Conservation (phyloP, 2,113 vertebrate species). For the Phyllopteryx taeniolatus region DNA sequence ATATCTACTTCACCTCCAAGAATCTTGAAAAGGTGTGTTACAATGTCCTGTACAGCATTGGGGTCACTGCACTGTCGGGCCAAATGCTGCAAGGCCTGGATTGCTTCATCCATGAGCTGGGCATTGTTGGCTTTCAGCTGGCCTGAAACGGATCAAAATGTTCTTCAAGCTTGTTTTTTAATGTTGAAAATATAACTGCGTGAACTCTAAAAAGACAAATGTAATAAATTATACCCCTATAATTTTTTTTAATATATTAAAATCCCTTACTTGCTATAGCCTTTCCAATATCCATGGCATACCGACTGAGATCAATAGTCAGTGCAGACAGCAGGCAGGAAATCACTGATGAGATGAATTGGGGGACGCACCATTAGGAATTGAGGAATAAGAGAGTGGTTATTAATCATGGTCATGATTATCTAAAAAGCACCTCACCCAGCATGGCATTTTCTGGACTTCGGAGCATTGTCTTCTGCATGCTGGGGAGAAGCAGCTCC, state of each 20-base stretch:
- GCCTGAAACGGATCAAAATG: slow-evolving; percentile 64
- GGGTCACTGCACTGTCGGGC: slow-evolving; percentile 90
- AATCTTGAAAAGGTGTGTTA: slow-evolving; percentile 88
- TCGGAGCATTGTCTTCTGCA: slow-evolving; percentile 92
- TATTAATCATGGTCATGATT: not conserved
- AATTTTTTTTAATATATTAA: no score
- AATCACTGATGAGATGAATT: slow-evolving; percentile 75
- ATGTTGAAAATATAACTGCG: not conserved
- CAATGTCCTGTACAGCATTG: slow-evolving; percentile 79
- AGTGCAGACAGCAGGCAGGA: slow-evolving; percentile 85
- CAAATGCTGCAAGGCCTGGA: slow-evolving; percentile 87
- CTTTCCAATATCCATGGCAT: slow-evolving; percentile 90
- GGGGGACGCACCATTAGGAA: not conserved
- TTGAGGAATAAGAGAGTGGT: not conserved
- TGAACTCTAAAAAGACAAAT: not conserved
- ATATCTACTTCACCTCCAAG: slow-evolving; percentile 80
- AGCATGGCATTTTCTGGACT: slow-evolving; percentile 94
- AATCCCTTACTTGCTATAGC: slow-evolving; percentile 82
- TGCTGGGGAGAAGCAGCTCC: slow-evolving; percentile 83
- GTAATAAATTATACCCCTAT: not conserved
- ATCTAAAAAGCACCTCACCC: slow-evolving; percentile 73
- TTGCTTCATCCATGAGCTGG: slow-evolving; percentile 89
- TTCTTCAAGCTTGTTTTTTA: not conserved
- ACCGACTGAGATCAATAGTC: slow-evolving; percentile 95
- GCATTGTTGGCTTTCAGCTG: slow-evolving; percentile 92